Conservation (phyloP, 2,888 invertebrate genomes). For the Hypercompe scribonia region DNA sequence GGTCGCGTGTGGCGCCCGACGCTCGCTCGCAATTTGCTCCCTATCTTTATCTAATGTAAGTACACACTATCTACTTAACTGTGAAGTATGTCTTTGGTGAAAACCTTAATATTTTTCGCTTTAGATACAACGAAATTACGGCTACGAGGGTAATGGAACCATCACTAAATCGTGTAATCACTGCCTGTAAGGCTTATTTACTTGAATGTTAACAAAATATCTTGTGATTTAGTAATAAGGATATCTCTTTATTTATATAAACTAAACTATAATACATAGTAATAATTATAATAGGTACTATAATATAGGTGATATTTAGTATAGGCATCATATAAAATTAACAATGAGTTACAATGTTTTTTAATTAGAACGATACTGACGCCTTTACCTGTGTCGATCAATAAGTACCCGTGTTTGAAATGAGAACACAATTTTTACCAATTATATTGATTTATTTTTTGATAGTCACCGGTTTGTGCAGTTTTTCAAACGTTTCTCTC, state of each 20-base stretch:
- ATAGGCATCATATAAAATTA: neutral
- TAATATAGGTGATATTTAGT: too few species aligned
- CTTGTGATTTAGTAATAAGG: neutral
- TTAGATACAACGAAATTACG: neutral
- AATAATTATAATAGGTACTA: too few species aligned
- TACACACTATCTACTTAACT: slow-evolving; percentile 47
- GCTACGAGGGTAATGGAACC: neutral
- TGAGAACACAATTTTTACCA: too few species aligned
- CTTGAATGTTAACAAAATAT: neutral
- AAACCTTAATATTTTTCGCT: slow-evolving; percentile 15
- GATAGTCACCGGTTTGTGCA: too few species aligned
- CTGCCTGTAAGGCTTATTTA: neutral
- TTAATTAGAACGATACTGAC: neutral
- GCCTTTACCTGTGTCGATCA: too few species aligned
- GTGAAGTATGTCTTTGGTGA: slow-evolving; percentile 33
- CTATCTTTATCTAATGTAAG: slow-evolving; percentile 60
- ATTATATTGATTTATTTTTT: too few species aligned
- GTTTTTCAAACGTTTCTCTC: too few species aligned
- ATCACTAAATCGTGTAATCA: neutral
- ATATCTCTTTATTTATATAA: too few species aligned
- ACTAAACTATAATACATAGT: too few species aligned
- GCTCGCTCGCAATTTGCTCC: slow-evolving; percentile 64
- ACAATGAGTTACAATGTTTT: neutral
- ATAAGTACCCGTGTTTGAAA: too few species aligned
- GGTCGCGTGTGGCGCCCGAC: slow-evolving; percentile 66